A percentile compares a stretch with the other conserved stretches of the same genome.
These are phyloP conservation scores for Trichomalopsis sarcophagae DNA, from an alignment of 1,140 invertebrate species.

Conservation along the genomic window DNA sequence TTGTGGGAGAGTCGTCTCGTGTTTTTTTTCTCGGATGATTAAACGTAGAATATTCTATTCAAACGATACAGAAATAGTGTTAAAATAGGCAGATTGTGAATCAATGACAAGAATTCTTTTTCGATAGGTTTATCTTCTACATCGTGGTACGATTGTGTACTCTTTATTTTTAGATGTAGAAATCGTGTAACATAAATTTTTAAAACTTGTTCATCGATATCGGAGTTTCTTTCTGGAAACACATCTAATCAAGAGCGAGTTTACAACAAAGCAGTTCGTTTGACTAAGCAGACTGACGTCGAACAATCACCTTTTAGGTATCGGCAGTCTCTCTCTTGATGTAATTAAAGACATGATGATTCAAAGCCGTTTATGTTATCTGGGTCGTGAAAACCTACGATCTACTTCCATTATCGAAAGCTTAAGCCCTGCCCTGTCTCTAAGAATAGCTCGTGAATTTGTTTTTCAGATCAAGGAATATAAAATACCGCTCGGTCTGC, in stretches of 20 bases:
- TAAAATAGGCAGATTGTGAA: not conserved
- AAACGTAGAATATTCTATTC: no score
- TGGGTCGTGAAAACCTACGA: slow-evolving; percentile 26
- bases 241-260: not conserved
- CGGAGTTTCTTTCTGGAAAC: not conserved
- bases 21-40: not conserved
- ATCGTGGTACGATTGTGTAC: no score
- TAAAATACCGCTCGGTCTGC: no score
- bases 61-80: not conserved
- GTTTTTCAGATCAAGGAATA: no score
- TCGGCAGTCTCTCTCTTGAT: not conserved
- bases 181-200: not conserved
- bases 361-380: slow-evolving; percentile 33
- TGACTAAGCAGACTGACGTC: not conserved
- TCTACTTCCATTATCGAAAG: slow-evolving; percentile 12
- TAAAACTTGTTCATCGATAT: not conserved
- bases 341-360: slow-evolving; percentile 15
- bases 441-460: not conserved
- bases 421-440: not conserved
- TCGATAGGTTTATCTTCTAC: not conserved
- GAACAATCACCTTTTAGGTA: not conserved
- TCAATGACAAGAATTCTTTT: not conserved
- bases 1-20: not conserved
- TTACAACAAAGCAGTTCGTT: not conserved
- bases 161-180: not conserved